Percentiles rank a stretch among this genome's conserved stretches.
Conservation (phyloP, 2,888 invertebrate species). For the Phyllotreta cruciferae region DNA sequence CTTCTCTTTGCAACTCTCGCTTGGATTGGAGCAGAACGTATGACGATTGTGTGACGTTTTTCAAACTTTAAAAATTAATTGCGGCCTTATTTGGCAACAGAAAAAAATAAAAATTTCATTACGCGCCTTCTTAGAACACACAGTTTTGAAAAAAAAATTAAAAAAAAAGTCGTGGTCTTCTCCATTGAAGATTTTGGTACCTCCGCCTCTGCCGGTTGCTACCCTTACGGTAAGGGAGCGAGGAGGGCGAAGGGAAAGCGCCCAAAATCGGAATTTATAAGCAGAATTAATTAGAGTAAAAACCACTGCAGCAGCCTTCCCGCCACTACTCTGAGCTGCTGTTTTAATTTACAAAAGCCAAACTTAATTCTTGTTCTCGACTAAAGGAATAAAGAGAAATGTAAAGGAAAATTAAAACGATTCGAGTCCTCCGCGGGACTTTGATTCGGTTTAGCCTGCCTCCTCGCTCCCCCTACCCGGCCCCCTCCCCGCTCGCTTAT, state of each 20-base stretch:
- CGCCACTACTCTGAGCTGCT: constrained; percentile 57
- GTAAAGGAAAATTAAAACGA: constrained; percentile 65
- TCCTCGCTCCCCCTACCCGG: constrained; percentile 37
- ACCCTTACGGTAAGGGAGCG: constrained; percentile 15
- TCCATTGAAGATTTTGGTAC: background rate
- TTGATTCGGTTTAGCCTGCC: constrained; percentile 60
- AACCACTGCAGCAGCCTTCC: constrained; percentile 62
- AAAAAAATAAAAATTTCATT: too few species aligned
- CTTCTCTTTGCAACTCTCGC: too few species aligned
- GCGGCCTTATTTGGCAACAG: too few species aligned
- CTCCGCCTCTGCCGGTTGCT: constrained; percentile 15
- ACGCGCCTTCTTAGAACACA: too few species aligned
- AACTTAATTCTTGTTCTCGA: constrained; percentile 64
- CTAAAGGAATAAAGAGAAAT: constrained; percentile 64
- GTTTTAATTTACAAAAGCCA: constrained; percentile 66
- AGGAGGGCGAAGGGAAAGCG: constrained; percentile 27
- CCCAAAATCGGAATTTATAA: constrained; percentile 63
- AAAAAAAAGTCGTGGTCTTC: too few species aligned
- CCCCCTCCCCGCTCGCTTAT: constrained; percentile 43
- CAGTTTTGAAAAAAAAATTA: too few species aligned
- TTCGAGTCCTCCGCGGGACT: constrained; percentile 59
- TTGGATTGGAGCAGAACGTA: too few species aligned
- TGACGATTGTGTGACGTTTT: too few species aligned
- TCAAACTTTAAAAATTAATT: too few species aligned
- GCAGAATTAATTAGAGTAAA: constrained; percentile 65